Base-by-base conservation (phyloP, 2,888 invertebrate genomes). In the Conchocele bisecta region DNA sequence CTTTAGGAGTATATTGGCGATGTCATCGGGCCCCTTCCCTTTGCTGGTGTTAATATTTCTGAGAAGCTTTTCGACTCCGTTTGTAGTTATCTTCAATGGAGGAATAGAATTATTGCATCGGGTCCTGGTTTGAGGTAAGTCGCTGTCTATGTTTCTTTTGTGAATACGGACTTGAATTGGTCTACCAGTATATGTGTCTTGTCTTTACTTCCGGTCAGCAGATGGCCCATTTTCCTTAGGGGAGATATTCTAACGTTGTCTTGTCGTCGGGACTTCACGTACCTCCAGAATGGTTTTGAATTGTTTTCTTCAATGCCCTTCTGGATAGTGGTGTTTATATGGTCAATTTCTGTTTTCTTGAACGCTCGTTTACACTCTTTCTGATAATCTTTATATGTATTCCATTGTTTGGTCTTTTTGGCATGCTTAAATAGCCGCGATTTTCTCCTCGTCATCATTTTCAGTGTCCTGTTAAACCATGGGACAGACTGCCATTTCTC, bases 101-200 rank as follows among this genome's bases (percentile, higher is more conserved):
- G 28, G 5, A n/a, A n/a, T n/a, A n/a, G n/a, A n/a, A n/a, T n/a
- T n/a, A n/a, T n/a, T n/a, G n/a, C n/a, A n/a, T n/a, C n/a, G n/a
- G n/a, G n/a, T n/a, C n/a, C n/a, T n/a, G n/a, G n/a, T n/a, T n/a
- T n/a, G n/a, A n/a, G n/a, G n/a, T n/a, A n/a, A 2, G 39, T 2
- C 15, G 15, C 17, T 37, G n/a, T n/a, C n/a, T n/a, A n/a, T n/a
- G n/a, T n/a, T n/a, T n/a, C n/a, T n/a, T n/a, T n/a, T n/a, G 69
- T 72, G 46, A 70, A 77, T 17, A 71, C 68, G 3, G 75, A 72
- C 17, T 44, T 61, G 54, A 79, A 79, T 31, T 75, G 73, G 15
- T 65, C 50, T 3, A 67, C 33, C 20, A 69, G 37, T 11, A 67
- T 64, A n/a, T 68, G 41, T 7, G 65, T 57, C 35, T 66, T 57